Evolutionary conservation across 2,888 invertebrate species (phyloP).

Genomic region (Colostygia pectinataria): DNA sequence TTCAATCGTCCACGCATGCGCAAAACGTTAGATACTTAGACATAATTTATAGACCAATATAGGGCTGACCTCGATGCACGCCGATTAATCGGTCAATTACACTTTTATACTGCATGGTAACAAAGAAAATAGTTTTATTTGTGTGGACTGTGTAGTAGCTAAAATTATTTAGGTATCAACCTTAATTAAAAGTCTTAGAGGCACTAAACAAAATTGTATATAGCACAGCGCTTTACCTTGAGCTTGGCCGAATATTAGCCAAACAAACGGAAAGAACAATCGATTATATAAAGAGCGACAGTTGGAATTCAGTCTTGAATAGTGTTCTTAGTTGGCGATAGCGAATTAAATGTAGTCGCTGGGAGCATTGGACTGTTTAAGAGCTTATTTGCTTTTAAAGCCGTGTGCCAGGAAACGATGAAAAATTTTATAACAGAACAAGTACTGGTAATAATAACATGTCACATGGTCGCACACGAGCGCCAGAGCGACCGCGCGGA

Average conservation of each 20-base stretch:
- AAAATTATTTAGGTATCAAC: too few relatives aligned
- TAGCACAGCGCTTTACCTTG: constrained; percentile 44
- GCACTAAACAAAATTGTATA: neutral
- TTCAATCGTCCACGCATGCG: constrained; percentile 33
- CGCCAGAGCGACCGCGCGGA: constrained; percentile 42
- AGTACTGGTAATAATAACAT: constrained; percentile 27
- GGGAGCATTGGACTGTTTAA: neutral
- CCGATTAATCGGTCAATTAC: constrained; percentile 34
- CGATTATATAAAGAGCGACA: constrained; percentile 48
- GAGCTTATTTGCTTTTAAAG: constrained; percentile 6
- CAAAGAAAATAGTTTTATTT: constrained; percentile 15
- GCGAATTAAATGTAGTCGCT: neutral
- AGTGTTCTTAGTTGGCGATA: neutral
- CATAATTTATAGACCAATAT: constrained; percentile 18
- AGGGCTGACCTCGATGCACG: constrained; percentile 29
- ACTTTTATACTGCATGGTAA: constrained; percentile 24
- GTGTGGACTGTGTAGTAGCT: too few relatives aligned
- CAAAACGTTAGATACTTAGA: constrained; percentile 25
- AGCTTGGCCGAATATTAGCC: constrained; percentile 55
- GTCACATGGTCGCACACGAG: constrained; percentile 52
- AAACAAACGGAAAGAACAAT: constrained; percentile 44
- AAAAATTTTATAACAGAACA: constrained; percentile 25
- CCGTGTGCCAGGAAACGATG: constrained; percentile 23
- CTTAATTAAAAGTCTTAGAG: neutral
- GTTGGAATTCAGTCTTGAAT: constrained; percentile 30